These are phyloP conservation scores for Sinelater perroti DNA, from an alignment of 2,888 invertebrate genomes.

Conservation along the genomic window DNA sequence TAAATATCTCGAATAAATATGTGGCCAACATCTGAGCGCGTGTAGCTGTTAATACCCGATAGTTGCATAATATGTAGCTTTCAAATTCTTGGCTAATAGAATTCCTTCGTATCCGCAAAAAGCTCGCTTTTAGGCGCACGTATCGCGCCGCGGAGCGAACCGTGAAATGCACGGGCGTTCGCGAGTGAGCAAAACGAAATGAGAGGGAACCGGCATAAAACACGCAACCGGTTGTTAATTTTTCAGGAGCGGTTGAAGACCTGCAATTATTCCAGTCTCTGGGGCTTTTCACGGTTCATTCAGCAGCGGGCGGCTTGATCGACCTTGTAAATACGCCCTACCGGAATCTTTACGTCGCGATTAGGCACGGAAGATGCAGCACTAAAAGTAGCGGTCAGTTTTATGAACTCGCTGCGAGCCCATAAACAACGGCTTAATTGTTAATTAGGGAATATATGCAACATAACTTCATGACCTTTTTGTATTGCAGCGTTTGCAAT, in stretches of 20 bases:
- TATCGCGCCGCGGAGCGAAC: neutral
- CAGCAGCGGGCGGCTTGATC: slow-evolving; percentile 31
- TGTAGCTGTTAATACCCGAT: neutral
- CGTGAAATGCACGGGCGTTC: slow-evolving; percentile 1
- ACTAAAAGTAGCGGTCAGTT: too few relatives aligned
- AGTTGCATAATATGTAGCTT: slow-evolving; percentile 10
- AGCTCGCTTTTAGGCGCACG: too few relatives aligned
- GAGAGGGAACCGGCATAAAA: slow-evolving; percentile 13
- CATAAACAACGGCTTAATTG: too few relatives aligned
- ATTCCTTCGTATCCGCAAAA: too few relatives aligned
- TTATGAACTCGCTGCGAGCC: too few relatives aligned
- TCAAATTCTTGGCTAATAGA: neutral
- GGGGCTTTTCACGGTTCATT: slow-evolving; percentile 42
- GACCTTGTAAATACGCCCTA: slow-evolving; percentile 20
- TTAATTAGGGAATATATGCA: too few relatives aligned
- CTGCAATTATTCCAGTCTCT: slow-evolving; percentile 38
- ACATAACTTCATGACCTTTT: too few relatives aligned
- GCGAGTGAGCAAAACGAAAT: slow-evolving; percentile 1
- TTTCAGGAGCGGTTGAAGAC: slow-evolving; percentile 38
- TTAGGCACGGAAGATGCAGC: too few relatives aligned
- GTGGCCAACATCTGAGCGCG: slow-evolving; percentile 3
- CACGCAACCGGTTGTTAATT: slow-evolving; percentile 38
- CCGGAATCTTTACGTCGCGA: slow-evolving; percentile 11
- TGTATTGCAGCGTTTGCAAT: too few relatives aligned
- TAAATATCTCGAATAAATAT: slow-evolving; percentile 12